Evolutionary conservation across 1,140 invertebrate genomes (phyloP).

Genomic region (Drosophila erecta): DNA sequence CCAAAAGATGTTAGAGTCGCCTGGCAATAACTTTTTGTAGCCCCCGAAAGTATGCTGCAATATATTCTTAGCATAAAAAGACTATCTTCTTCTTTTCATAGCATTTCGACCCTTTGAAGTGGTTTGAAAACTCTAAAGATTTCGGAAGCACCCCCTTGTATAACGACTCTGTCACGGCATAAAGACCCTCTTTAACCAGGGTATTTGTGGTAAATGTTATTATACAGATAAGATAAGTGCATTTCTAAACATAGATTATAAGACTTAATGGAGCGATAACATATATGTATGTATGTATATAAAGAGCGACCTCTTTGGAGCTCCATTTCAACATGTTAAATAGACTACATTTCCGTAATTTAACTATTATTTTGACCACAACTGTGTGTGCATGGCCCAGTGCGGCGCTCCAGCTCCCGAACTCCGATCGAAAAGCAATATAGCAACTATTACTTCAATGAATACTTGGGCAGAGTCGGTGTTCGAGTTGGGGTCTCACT

Average conservation of each 20-base stretch:
- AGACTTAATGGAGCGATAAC: slow-evolving; percentile 9
- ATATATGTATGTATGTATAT: not conserved
- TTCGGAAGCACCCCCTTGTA: too few species aligned
- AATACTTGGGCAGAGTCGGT: slow-evolving; percentile 25
- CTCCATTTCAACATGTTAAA: slow-evolving; percentile 15
- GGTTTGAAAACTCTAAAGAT: not conserved
- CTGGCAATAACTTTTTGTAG: not conserved
- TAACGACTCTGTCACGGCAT: slow-evolving; percentile 13
- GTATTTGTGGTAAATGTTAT: slow-evolving; percentile 20
- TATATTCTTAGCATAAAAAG: not conserved
- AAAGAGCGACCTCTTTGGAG: not conserved
- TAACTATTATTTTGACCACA: slow-evolving; percentile 37
- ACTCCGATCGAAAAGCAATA: slow-evolving; percentile 15
- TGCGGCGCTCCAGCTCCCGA: slow-evolving; percentile 16
- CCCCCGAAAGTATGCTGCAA: not conserved
- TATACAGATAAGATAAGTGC: slow-evolving; percentile 33
- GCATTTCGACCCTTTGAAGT: not conserved
- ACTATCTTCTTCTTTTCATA: not conserved
- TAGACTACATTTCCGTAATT: slow-evolving; percentile 20
- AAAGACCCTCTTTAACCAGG: slow-evolving; percentile 10
- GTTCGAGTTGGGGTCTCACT: slow-evolving; percentile 17
- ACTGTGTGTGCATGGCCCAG: slow-evolving; percentile 34
- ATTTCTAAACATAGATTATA: slow-evolving; percentile 26
- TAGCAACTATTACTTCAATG: slow-evolving; percentile 3
- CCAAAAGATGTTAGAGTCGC: not conserved